Evolutionary conservation across 2,797 vertebrate genomes (phyloP).

Genomic region (Hipposideros larvatus): DNA sequence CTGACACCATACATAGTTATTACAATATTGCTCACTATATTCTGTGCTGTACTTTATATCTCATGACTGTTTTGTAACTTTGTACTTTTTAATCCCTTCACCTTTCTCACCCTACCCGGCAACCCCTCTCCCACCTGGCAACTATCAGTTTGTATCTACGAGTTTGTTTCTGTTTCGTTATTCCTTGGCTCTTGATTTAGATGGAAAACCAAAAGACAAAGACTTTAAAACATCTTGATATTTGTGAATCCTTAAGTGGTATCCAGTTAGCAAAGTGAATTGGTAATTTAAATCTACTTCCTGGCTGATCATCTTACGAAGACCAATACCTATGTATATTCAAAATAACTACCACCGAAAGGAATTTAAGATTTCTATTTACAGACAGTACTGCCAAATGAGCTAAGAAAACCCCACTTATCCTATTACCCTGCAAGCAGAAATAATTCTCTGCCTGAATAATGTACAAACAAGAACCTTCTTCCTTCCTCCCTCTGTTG

Average conservation of each 20-base stretch:
- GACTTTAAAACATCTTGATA: neutral
- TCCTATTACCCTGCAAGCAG: neutral
- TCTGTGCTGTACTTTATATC: too few relatives aligned
- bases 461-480: neutral
- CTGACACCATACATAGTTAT: too few relatives aligned
- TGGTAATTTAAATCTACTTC: slow-evolving; percentile 13
- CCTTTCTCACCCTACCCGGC: too few relatives aligned
- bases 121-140: too few relatives aligned
- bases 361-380: neutral
- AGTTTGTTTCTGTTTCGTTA: neutral
- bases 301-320: neutral
- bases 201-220: neutral
- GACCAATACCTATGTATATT: neutral
- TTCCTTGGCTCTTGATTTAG: neutral
- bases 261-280: neutral
- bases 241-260: neutral
- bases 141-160: too few relatives aligned
- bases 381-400: neutral
- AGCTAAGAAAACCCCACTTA: neutral
- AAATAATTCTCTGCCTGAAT: neutral
- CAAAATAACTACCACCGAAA: neutral
- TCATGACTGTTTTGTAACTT: too few relatives aligned
- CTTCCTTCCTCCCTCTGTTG: too few relatives aligned
- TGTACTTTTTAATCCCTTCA: too few relatives aligned
- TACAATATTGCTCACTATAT: too few relatives aligned